Percentiles rank a stretch among this genome's conserved stretches.
These are phyloP conservation scores for Actinostola sp. DNA, from an alignment of 92 coral and sea anemone genomes.

Conservation along the genomic window DNA sequence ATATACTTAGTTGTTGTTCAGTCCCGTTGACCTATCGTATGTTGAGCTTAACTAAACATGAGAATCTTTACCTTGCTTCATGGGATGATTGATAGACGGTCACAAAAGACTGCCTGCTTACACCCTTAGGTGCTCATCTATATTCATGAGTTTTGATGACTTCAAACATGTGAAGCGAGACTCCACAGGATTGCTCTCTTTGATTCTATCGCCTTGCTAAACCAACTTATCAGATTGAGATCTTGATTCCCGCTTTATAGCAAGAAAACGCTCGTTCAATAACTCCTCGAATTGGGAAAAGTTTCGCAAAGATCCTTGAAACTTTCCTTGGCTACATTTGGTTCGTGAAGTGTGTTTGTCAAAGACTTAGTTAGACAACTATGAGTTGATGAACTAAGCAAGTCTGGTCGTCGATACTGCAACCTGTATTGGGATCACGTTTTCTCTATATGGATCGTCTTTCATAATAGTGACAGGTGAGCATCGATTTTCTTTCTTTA, in stretches of 20 bases:
- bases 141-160: conserved; percentile 42
- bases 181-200: conserved; percentile 3
- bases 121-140: conserved; percentile 38
- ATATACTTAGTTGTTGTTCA: background rate
- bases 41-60: conserved; percentile 5
- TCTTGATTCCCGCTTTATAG: background rate
- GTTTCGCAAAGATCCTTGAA: background rate
- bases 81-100: conserved; percentile 27
- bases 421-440: background rate
- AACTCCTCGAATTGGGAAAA: background rate
- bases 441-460: background rate
- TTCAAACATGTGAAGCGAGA: conserved; percentile 35
- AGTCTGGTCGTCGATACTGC: background rate
- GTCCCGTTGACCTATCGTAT: background rate
- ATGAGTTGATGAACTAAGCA: background rate
- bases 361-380: conserved; percentile 11
- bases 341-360: background rate
- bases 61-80: conserved; percentile 8
- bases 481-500: background rate
- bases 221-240: background rate
- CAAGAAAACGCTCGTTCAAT: too few species aligned
- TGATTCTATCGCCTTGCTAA: background rate
- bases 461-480: conserved; percentile 4
- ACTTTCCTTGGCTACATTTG: background rate
- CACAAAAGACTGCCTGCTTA: conserved; percentile 10